A percentile compares a stretch with the other conserved stretches of the same genome.
These are phyloP conservation scores for Plutomurus gul DNA, from an alignment of 1,140 invertebrate species.

Conservation along the genomic window DNA sequence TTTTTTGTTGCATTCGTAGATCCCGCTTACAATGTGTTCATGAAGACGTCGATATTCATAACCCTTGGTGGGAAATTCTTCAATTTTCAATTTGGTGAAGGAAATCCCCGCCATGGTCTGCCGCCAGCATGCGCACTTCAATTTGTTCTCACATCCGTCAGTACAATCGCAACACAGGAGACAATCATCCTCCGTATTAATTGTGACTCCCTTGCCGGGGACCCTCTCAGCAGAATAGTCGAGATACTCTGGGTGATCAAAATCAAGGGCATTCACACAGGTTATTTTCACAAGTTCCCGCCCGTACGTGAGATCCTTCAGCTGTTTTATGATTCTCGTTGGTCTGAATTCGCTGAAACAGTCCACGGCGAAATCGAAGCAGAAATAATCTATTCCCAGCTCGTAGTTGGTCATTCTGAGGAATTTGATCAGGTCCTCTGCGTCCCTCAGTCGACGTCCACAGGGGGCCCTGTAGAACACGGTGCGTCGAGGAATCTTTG, in stretches of 20 bases:
- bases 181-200: conserved; percentile 85
- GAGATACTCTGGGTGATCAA: conserved; percentile 77
- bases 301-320: conserved; percentile 72
- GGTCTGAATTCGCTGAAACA: conserved; percentile 77
- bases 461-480: conserved; percentile 88
- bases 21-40: conserved; percentile 84
- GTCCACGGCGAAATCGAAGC: conserved; percentile 78
- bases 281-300: conserved; percentile 85
- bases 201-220: conserved; percentile 79
- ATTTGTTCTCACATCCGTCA: conserved; percentile 87
- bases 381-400: conserved; percentile 87
- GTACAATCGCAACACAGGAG: conserved; percentile 88
- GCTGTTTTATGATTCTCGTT: conserved; percentile 62
- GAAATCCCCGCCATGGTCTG: conserved; percentile 77
- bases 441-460: conserved; percentile 75
- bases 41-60: conserved; percentile 81
- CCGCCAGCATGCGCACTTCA: conserved; percentile 89
- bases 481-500: conserved; percentile 56
- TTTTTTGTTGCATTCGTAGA: conserved; percentile 87
- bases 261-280: conserved; percentile 87
- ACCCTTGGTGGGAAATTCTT: conserved; percentile 60
- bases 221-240: conserved; percentile 83
- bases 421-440: conserved; percentile 79
- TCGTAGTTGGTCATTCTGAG: conserved; percentile 70
- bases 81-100: conserved; percentile 33